Conservation (phyloP, 2,888 invertebrate genomes). For the Drepana falcataria region DNA sequence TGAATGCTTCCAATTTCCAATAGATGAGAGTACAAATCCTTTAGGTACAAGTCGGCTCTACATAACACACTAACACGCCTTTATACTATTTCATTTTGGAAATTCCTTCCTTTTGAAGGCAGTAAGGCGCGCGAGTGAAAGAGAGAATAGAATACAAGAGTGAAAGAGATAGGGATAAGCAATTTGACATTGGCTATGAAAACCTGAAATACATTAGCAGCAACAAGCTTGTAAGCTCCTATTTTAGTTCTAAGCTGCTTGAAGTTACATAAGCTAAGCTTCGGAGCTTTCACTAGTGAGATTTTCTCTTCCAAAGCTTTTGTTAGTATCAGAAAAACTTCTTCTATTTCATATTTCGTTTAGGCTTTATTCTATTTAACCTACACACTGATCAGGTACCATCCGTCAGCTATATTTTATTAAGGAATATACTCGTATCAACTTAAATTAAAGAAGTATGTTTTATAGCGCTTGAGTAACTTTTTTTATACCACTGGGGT, state of each 20-base stretch:
- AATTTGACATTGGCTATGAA: neutral
- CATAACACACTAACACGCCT: neutral
- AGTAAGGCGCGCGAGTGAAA: neutral
- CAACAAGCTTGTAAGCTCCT: too few relatives aligned
- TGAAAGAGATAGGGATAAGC: neutral
- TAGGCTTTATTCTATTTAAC: too few relatives aligned
- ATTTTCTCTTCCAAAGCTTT: neutral
- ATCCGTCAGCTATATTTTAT: too few relatives aligned
- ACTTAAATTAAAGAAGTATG: too few relatives aligned
- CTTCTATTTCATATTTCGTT: too few relatives aligned
- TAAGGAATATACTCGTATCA: too few relatives aligned
- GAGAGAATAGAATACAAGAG: neutral
- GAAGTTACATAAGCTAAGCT: neutral
- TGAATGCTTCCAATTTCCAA: conserved; percentile 9
- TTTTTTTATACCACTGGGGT: too few relatives aligned
- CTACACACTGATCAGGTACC: too few relatives aligned
- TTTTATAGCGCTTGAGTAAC: too few relatives aligned
- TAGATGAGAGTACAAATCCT: conserved; percentile 21
- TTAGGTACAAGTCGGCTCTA: conserved; percentile 14
- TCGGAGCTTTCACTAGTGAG: neutral
- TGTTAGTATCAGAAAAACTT: neutral
- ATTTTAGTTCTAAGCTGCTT: too few relatives aligned
- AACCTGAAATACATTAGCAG: neutral
- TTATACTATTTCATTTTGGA: neutral
- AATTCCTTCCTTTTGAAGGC: neutral